phyloP scores from a whole-genome alignment of 2,797 vertebrate species.

The Triplophysa bombifrons region DNA sequence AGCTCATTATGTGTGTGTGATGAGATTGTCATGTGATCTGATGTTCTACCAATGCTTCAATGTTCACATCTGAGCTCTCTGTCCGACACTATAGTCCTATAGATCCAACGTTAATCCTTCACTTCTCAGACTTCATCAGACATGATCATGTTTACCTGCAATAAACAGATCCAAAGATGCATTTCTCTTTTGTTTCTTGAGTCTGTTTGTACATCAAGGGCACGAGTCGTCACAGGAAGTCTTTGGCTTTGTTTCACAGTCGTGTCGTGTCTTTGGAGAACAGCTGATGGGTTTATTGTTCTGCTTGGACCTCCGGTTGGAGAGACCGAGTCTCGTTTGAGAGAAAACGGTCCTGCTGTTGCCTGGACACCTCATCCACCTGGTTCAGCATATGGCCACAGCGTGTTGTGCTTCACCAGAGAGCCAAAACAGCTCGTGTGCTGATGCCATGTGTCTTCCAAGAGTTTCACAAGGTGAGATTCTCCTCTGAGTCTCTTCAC shows the following conservation, averaged over 20 bases:
- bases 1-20: background rate
- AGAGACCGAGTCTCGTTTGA: constrained; percentile 67
- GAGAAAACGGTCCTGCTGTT: constrained; percentile 70
- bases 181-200: too few species aligned
- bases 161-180: too few species aligned
- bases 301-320: constrained; percentile 68
- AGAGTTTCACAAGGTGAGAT: constrained; percentile 43
- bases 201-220: too few species aligned
- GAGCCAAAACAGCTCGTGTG: constrained; percentile 63
- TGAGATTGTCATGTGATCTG: background rate
- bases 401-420: constrained; percentile 71
- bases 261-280: constrained; percentile 73
- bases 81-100: too few species aligned
- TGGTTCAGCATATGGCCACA: constrained; percentile 81
- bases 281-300: constrained; percentile 75
- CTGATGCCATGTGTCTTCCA: constrained; percentile 38
- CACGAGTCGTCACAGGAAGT: too few species aligned
- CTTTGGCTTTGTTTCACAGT: constrained; percentile 2
- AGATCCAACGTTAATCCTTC: too few species aligned
- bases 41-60: background rate
- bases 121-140: background rate
- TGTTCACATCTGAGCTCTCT: background rate
- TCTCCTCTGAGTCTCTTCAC: constrained; percentile 14
- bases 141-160: background rate
- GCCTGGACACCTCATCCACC: constrained; percentile 78